A percentile compares a stretch with the other conserved stretches of the same genome.
These are phyloP conservation scores for Chloroceryle amazona DNA, from an alignment of 2,797 vertebrate species.

Conservation along the genomic window DNA sequence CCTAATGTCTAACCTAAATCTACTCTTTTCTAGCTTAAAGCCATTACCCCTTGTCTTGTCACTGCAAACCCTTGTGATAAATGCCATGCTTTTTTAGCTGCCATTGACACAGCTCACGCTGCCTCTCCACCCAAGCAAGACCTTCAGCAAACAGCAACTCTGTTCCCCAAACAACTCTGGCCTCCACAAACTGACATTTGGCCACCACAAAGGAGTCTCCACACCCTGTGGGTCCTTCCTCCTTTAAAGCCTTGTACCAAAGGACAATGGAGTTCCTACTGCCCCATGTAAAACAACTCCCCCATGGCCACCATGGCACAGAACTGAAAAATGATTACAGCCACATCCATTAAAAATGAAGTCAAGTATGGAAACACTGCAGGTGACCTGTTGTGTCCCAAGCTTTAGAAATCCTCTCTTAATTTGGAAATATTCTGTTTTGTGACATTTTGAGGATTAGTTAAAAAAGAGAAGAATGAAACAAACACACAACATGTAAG, in stretches of 20 bases:
- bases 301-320: not conserved
- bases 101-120: accelerated
- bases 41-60: no score
- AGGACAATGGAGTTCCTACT: not conserved
- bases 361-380: not conserved
- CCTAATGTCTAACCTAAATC: no score
- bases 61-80: not conserved
- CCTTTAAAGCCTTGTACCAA: not conserved
- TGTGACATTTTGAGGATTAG: not conserved
- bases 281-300: not conserved
- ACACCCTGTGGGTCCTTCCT: not conserved
- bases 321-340: not conserved
- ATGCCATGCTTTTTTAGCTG: not conserved
- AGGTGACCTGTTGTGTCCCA: not conserved
- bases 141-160: not conserved
- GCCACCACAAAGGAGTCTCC: not conserved
- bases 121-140: not conserved
- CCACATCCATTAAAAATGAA: not conserved
- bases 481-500: not conserved
- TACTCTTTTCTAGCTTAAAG: no score
- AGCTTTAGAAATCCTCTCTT: not conserved
- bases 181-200: accelerated
- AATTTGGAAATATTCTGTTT: not conserved
- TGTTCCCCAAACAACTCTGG: not conserved
- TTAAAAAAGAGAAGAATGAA: slow-evolving; percentile 1